These are phyloP conservation scores for Tangara arthus DNA, from an alignment of 2,797 vertebrate genomes.

Conservation along the genomic window DNA sequence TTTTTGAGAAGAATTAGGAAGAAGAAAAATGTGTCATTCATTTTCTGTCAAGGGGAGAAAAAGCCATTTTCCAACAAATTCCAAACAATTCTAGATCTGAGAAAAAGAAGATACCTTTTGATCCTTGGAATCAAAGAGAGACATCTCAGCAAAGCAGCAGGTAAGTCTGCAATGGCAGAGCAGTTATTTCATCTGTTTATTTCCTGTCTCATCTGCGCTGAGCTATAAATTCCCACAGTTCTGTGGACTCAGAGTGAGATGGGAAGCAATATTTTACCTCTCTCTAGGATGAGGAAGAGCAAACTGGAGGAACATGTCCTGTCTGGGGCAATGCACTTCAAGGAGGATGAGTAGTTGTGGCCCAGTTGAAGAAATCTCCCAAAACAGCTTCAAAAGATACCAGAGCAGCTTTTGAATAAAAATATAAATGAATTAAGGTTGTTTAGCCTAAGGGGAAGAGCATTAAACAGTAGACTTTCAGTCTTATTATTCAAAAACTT, in stretches of 20 bases:
- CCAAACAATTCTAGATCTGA: slow-evolving; percentile 18
- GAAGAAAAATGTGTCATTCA: not conserved
- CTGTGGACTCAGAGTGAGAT: not conserved
- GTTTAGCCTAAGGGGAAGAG: not conserved
- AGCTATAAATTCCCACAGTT: not conserved
- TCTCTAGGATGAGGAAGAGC: not conserved
- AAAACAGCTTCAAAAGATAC: not conserved
- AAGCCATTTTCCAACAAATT: not conserved
- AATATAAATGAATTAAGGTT: not conserved
- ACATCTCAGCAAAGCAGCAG: not conserved
- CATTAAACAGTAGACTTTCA: not conserved
- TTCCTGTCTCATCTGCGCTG: not conserved
- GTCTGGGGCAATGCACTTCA: not conserved
- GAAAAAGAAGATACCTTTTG: slow-evolving; percentile 20
- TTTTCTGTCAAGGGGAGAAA: not conserved
- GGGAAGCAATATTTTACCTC: not conserved
- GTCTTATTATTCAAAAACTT: not conserved
- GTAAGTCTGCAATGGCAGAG: not conserved
- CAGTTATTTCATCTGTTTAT: slow-evolving; percentile 2
- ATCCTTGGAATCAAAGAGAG: slow-evolving; percentile 11
- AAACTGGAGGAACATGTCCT: not conserved
- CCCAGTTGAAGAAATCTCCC: not conserved
- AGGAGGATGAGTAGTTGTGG: not conserved
- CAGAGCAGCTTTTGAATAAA: not conserved
- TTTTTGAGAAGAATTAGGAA: not conserved